Evolutionary conservation across 2,113 vertebrate genomes (phyloP).

Genomic region (Pteronura brasiliensis): DNA sequence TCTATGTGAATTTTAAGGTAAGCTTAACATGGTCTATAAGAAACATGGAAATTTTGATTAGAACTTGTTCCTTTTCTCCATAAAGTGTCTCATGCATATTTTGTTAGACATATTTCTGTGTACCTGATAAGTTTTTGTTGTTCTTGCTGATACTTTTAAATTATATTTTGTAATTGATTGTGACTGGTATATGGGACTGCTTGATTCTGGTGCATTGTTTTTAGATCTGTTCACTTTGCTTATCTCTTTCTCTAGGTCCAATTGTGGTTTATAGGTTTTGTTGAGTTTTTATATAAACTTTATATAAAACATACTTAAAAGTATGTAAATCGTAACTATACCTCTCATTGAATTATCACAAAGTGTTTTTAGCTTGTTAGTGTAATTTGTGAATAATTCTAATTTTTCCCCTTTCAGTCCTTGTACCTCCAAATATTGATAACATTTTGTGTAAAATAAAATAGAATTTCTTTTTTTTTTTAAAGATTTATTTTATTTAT

Average conservation of each 20-base stretch:
- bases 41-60: slow-evolving; percentile 1
- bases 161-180: slow-evolving; percentile 1
- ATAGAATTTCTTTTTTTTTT: background rate
- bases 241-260: background rate
- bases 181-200: background rate
- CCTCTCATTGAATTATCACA: background rate
- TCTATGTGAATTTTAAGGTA: background rate
- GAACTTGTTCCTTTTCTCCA: slow-evolving; percentile 4
- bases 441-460: slow-evolving; percentile 4
- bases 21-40: background rate
- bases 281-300: background rate
- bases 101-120: slow-evolving; percentile 19
- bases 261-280: background rate
- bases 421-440: background rate
- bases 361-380: background rate
- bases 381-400: slow-evolving; percentile 19
- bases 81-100: background rate
- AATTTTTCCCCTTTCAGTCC: background rate
- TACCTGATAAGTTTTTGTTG: background rate
- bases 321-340: background rate
- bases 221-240: background rate
- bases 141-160: background rate
- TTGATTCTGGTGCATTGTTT: background rate
- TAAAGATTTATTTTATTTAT: no score
- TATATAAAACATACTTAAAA: slow-evolving; percentile 9